Conservation (phyloP, 2,797 vertebrate genomes). For the Tragopan temminckii region DNA sequence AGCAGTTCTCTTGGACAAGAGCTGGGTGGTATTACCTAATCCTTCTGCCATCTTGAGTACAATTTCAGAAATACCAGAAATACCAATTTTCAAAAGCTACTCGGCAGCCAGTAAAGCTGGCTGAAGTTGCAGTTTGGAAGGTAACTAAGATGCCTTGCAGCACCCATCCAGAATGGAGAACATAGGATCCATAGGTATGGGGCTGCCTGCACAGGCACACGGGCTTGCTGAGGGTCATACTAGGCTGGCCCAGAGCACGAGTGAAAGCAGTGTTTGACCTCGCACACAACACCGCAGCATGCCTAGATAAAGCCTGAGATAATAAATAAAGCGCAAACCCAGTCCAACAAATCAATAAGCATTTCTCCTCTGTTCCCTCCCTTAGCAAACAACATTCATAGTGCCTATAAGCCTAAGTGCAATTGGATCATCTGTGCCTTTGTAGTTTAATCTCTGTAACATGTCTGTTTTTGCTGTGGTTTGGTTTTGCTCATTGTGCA, state of each 20-base stretch:
- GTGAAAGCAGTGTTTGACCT: not conserved
- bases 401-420: not conserved
- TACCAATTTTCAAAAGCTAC: not conserved
- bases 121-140: not conserved
- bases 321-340: not conserved
- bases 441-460: not conserved
- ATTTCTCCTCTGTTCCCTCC: not conserved
- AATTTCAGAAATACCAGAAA: conserved; percentile 59
- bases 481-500: not conserved
- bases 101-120: not conserved
- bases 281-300: not conserved
- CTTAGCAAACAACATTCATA: fast-evolving
- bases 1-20: conserved; percentile 64
- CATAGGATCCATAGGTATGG: fast-evolving
- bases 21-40: conserved; percentile 69
- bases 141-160: not conserved
- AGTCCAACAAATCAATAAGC: not conserved
- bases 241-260: not conserved
- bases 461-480: not conserved
- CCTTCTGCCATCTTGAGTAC: conserved; percentile 2
- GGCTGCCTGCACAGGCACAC: not conserved
- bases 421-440: not conserved
- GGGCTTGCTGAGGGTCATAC: not conserved
- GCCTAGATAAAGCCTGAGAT: not conserved
- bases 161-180: not conserved